These are phyloP conservation scores for Trichonephila clavipes DNA, from an alignment of 1,140 invertebrate species.

Conservation along the genomic window DNA sequence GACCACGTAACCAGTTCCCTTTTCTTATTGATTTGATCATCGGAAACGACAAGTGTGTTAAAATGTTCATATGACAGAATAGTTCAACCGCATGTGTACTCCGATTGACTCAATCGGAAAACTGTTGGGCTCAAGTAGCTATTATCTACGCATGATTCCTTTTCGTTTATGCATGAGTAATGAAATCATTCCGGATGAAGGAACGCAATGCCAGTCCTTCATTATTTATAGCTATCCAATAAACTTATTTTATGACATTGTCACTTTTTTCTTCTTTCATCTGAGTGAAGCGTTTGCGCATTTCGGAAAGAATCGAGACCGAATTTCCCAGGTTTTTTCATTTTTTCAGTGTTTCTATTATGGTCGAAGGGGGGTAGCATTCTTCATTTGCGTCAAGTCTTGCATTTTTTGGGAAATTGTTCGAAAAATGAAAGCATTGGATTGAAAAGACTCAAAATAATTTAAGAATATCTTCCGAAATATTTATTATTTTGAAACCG, in stretches of 20 bases:
- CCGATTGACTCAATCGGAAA: slow-evolving; percentile 45
- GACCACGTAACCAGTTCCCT: neutral
- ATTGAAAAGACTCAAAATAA: too few species aligned
- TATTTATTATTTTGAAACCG: too few species aligned
- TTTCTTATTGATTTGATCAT: slow-evolving; percentile 39
- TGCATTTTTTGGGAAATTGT: neutral
- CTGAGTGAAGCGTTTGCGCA: neutral
- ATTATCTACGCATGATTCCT: slow-evolving; percentile 57
- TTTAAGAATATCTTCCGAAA: too few species aligned
- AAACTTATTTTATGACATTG: slow-evolving; percentile 42
- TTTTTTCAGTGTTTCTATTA: neutral
- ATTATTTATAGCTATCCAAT: slow-evolving; percentile 56
- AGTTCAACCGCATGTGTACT: neutral
- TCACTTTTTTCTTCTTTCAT: slow-evolving; percentile 14
- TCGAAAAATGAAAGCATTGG: too few species aligned
- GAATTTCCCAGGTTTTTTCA: neutral
- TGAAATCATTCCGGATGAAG: slow-evolving; percentile 58
- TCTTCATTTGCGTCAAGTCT: neutral
- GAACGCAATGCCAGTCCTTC: slow-evolving; percentile 33
- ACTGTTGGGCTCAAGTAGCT: slow-evolving; percentile 49
- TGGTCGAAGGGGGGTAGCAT: neutral
- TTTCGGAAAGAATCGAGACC: neutral
- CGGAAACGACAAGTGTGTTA: slow-evolving; percentile 58
- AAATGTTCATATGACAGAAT: slow-evolving; percentile 53
- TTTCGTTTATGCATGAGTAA: slow-evolving; percentile 64